Base-by-base conservation (phyloP, 2,797 vertebrate species). In the Lepilemur septentrionalis region DNA sequence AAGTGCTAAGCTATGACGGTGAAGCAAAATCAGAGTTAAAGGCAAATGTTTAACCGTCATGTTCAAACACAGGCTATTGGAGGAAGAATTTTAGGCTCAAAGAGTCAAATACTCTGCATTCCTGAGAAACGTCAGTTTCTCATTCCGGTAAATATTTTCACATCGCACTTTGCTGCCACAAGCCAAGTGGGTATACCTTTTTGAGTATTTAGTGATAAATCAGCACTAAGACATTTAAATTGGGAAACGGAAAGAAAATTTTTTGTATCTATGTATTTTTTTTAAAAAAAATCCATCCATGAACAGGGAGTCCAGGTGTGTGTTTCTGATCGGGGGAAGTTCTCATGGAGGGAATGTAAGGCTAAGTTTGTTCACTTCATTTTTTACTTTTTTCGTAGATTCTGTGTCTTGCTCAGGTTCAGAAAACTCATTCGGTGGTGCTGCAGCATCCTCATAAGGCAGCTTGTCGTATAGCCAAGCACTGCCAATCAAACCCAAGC, bases 311-410 rank as follows among this genome's bases (percentile, higher is more conserved):
- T 7, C 72, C 46, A 70, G 30, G 30, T 30, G 48, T 75, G 98
- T 99, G 96, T 97, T 99, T 95, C 99, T 98, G 0, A 98, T 97
- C 93, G 97, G 98, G 0, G 99, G 30, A 99, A 98, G 0, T 99
- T 99, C 97, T 99, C 99, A 30, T 99, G 99, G 83, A 99, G 98
- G 91, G 98, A 98, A 96, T 99, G 99, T 72, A 99, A 98, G 57
- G 99, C 99, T 57, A 99, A 98, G 97, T 99, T 99, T 20, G 99
- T 99, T 99, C 99, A 99, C 97, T 99, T 99, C 99, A 99, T 99
- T 98, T 99, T 99, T 98, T 99, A 99, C 94, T 99, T 99, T 95
- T 95, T 99, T 99, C 78, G 99, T 99, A 0, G 99, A 99, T 97
- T 99, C 99, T 0, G 99, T 99, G 97, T 99, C 99, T 98, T 99